Conservation (phyloP, 2,797 vertebrate species). For the Chelon labrosus region DNA sequence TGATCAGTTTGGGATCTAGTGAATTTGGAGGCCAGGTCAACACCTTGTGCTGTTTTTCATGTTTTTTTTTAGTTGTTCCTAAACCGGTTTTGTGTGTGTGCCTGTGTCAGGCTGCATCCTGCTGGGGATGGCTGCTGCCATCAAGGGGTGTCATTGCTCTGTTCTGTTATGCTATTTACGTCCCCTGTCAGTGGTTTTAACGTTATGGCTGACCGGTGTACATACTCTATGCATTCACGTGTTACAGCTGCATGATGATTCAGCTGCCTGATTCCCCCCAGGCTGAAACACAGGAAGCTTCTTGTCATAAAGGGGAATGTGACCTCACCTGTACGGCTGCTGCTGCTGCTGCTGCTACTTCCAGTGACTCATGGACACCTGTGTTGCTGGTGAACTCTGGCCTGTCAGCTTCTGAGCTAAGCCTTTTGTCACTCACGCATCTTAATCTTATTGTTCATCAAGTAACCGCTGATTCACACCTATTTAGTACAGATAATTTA, state of each 20-base stretch:
- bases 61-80: no score
- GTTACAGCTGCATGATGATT: neutral
- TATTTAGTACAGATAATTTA: slow-evolving; percentile 18
- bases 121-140: no score
- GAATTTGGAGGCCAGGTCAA: no score
- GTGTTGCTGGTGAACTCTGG: slow-evolving; percentile 45
- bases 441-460: slow-evolving; percentile 54
- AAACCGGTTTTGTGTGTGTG: no score
- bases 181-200: no score
- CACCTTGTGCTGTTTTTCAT: no score
- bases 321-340: slow-evolving; percentile 57
- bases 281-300: slow-evolving; percentile 32
- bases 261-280: slow-evolving; percentile 9
- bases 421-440: slow-evolving; percentile 27
- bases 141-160: no score
- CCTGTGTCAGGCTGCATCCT: neutral
- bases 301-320: slow-evolving; percentile 35
- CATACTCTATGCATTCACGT: no score
- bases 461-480: slow-evolving; percentile 30
- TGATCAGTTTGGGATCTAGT: no score
- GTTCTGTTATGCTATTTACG: no score
- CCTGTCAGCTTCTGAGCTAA: slow-evolving; percentile 36
- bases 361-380: slow-evolving; percentile 59
- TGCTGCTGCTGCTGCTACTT: slow-evolving; percentile 15
- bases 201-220: no score